Evolutionary conservation across 2,888 invertebrate species (phyloP).

Genomic region (Ethmia dodecea): DNA sequence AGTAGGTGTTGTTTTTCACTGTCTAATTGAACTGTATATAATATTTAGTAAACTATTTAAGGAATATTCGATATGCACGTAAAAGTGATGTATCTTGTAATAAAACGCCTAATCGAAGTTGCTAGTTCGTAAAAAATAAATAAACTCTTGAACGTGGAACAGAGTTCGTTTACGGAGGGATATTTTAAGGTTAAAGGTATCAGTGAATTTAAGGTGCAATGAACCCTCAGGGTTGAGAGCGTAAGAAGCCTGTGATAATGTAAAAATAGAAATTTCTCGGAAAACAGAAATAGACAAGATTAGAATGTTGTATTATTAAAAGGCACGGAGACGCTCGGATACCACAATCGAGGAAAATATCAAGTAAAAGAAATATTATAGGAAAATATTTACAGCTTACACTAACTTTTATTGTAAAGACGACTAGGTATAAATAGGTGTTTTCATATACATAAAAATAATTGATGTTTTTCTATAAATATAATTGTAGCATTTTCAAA

Average conservation of each 20-base stretch:
- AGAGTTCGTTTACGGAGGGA: constrained; percentile 38
- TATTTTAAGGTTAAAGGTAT: constrained; percentile 32
- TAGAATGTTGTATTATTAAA: constrained; percentile 34
- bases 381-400: constrained; percentile 40
- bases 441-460: constrained; percentile 56
- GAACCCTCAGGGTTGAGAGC: constrained; percentile 59
- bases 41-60: constrained; percentile 1
- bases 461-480: constrained; percentile 54
- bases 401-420: constrained; percentile 33
- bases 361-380: constrained; percentile 20
- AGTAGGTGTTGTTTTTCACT: constrained; percentile 1
- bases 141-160: constrained; percentile 40
- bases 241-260: constrained; percentile 69
- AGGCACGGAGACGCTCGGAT: constrained; percentile 52
- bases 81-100: constrained; percentile 2
- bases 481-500: constrained; percentile 42
- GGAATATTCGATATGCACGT: neutral
- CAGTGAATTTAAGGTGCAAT: constrained; percentile 62
- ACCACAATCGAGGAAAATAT: constrained; percentile 20
- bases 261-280: constrained; percentile 47
- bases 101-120: constrained; percentile 36
- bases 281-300: constrained; percentile 28
- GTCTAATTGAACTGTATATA: constrained; percentile 2
- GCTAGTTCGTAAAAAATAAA: constrained; percentile 23
- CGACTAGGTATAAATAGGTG: constrained; percentile 39